A percentile compares a stretch with the other conserved stretches of the same genome.
Conservation (phyloP, 2,797 vertebrate species). For the Sebastes ruberrimus region DNA sequence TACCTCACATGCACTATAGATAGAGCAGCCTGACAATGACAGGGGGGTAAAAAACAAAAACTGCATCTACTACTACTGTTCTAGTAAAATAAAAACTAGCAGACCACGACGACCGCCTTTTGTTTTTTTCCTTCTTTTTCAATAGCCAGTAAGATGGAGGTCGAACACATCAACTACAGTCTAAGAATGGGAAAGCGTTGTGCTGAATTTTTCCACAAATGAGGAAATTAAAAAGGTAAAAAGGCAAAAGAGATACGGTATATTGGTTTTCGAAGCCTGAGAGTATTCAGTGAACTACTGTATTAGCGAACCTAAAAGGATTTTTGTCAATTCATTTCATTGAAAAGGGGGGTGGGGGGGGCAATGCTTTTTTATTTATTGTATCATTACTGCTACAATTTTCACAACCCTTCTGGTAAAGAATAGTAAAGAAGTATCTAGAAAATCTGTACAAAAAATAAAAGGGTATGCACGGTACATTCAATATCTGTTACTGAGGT, state of each 20-base stretch:
- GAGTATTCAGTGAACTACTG: slow-evolving; percentile 68
- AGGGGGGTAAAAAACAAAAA: slow-evolving; percentile 26
- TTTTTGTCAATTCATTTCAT: slow-evolving; percentile 57
- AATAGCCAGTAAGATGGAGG: slow-evolving; percentile 49
- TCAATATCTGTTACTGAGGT: slow-evolving; percentile 92
- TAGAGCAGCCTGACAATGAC: slow-evolving; percentile 69
- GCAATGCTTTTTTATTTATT: slow-evolving; percentile 32
- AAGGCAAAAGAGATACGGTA: slow-evolving; percentile 54
- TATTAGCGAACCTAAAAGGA: slow-evolving; percentile 48
- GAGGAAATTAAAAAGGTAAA: slow-evolving; percentile 46
- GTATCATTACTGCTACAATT: slow-evolving; percentile 74
- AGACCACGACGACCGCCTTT: slow-evolving; percentile 55
- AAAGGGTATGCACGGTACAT: slow-evolving; percentile 86
- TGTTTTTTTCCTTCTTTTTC: slow-evolving; percentile 30
- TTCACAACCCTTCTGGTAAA: slow-evolving; percentile 76
- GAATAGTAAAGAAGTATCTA: slow-evolving; percentile 80
- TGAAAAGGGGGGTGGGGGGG: slow-evolving; percentile 3
- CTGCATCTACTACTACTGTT: slow-evolving; percentile 57
- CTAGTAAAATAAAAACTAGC: slow-evolving; percentile 54
- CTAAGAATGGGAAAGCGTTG: slow-evolving; percentile 50
- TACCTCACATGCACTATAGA: slow-evolving; percentile 77
- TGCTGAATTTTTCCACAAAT: slow-evolving; percentile 66
- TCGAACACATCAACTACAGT: slow-evolving; percentile 43
- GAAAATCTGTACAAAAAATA: slow-evolving; percentile 85
- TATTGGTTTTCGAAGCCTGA: slow-evolving; percentile 67